phyloP scores from a whole-genome alignment of 1,140 invertebrate species.

The Hylyphantes graminicola region DNA sequence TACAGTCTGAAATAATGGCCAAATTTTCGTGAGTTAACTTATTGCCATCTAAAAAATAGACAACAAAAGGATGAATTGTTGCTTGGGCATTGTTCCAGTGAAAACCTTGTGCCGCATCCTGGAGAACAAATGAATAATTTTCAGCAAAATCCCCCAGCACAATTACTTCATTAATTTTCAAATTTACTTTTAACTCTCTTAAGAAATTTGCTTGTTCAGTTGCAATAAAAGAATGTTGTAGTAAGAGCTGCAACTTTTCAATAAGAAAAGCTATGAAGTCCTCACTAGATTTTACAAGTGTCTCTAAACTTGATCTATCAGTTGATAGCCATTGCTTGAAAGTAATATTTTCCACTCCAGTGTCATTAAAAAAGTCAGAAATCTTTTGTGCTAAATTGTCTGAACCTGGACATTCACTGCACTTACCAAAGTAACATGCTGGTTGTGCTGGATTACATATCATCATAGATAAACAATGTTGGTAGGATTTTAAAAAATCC shows the following conservation, averaged over 20 bases:
- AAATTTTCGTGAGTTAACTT: neutral
- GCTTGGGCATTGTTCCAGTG: neutral
- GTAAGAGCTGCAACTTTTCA: no score
- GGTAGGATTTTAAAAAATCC: no score
- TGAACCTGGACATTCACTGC: neutral
- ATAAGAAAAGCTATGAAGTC: neutral
- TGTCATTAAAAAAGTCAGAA: no score
- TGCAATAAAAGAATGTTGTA: no score
- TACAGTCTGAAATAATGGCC: neutral
- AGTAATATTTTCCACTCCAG: neutral
- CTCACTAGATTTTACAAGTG: neutral
- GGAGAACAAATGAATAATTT: no score
- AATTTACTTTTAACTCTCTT: conserved; percentile 1
- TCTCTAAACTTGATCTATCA: neutral
- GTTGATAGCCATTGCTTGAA: neutral
- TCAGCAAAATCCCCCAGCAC: conserved; percentile 1
- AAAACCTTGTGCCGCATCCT: neutral
- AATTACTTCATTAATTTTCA: conserved; percentile 1
- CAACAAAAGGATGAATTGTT: conserved; percentile 1
- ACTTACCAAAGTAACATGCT: conserved; percentile 1
- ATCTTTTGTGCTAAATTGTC: neutral
- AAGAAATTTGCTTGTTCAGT: neutral
- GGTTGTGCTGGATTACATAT: neutral
- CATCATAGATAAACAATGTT: neutral
- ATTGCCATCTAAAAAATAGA: neutral